Conservation (phyloP, 2,888 invertebrate genomes). For the Mimumesa dahlbomi region DNA sequence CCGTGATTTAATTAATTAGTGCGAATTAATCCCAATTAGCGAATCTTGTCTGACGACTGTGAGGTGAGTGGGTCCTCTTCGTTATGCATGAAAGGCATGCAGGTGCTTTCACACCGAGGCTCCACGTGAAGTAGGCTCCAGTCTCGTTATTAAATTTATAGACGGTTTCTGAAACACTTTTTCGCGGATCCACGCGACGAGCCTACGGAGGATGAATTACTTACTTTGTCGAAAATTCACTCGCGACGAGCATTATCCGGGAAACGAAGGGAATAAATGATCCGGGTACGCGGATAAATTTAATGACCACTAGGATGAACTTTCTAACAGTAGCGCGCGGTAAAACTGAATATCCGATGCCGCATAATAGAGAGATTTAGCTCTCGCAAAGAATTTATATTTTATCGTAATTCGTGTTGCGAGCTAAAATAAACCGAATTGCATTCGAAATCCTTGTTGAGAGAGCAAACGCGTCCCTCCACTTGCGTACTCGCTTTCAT, state of each 20-base stretch:
- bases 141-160: background rate
- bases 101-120: constrained; percentile 52
- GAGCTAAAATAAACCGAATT: constrained; percentile 49
- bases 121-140: background rate
- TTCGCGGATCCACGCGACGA: too few relatives aligned
- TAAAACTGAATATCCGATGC: background rate
- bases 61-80: constrained; percentile 58
- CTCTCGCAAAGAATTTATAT: constrained; percentile 15
- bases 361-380: constrained; percentile 30
- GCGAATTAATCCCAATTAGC: constrained; percentile 77
- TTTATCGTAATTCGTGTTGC: constrained; percentile 9
- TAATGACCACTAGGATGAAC: too few relatives aligned
- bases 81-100: constrained; percentile 55
- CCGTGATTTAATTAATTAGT: constrained; percentile 76
- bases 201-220: too few relatives aligned
- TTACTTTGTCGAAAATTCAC: too few relatives aligned
- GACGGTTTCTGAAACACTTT: background rate
- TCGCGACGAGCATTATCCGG: too few relatives aligned
- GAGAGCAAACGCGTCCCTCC: constrained; percentile 44
- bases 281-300: too few relatives aligned
- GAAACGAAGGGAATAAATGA: too few relatives aligned
- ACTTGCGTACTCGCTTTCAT: constrained; percentile 54
- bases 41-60: constrained; percentile 68
- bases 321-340: too few relatives aligned
- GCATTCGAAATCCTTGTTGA: constrained; percentile 36